phyloP scores from a whole-genome alignment of 2,113 vertebrate genomes.

The Gavialis gangeticus region DNA sequence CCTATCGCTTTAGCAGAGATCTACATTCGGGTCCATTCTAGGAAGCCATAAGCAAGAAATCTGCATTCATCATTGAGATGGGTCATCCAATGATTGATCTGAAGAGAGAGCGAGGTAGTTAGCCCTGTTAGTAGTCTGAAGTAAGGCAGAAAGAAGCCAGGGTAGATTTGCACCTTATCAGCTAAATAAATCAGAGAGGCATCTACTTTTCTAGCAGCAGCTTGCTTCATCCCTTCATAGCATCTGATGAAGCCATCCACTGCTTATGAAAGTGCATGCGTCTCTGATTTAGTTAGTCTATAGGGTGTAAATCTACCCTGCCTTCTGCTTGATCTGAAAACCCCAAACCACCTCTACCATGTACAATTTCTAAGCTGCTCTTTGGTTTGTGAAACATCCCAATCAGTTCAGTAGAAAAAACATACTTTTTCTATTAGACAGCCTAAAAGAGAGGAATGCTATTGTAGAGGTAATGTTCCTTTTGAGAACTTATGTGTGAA shows the following conservation, averaged over 20 bases:
- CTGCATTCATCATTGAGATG: background rate
- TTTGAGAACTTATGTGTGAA: background rate
- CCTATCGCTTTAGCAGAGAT: background rate
- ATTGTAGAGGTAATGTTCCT: background rate
- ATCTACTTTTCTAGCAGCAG: too few species aligned
- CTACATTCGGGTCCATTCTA: accelerated
- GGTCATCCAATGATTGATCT: background rate
- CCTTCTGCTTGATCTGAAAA: background rate
- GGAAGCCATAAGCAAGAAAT: background rate
- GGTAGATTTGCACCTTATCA: too few species aligned
- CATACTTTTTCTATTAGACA: background rate
- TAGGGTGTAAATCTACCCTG: too few species aligned
- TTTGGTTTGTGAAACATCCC: background rate
- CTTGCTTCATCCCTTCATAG: too few species aligned
- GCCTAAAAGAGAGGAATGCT: background rate
- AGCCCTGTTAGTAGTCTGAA: too few species aligned
- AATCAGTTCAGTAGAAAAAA: background rate
- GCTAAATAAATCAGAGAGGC: too few species aligned
- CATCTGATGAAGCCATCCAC: too few species aligned
- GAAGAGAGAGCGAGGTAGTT: too few species aligned
- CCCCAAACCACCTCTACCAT: background rate
- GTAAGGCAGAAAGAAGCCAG: too few species aligned
- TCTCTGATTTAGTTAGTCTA: too few species aligned
- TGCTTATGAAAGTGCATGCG: too few species aligned
- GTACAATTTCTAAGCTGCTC: background rate